phyloP scores from a whole-genome alignment of 2,888 invertebrate species.

The Pantelozetes paolii region DNA sequence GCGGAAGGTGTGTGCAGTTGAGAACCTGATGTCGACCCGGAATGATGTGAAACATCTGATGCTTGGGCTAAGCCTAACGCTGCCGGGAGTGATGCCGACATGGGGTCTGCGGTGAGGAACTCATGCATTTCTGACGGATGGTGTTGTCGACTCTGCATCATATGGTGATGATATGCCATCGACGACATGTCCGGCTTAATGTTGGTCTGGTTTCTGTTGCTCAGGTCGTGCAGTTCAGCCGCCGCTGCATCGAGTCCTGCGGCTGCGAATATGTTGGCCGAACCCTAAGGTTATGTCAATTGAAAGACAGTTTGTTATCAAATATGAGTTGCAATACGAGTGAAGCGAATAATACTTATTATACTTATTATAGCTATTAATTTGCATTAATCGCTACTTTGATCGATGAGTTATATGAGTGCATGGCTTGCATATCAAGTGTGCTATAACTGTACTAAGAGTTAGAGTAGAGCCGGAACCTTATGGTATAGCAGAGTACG shows the following conservation, averaged over 20 bases:
- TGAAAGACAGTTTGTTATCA: background rate
- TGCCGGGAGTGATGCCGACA: constrained; percentile 33
- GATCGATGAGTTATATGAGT: constrained; percentile 6
- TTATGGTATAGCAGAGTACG: background rate
- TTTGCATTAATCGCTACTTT: constrained; percentile 5
- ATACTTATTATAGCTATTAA: constrained; percentile 12
- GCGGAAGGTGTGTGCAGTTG: constrained; percentile 41
- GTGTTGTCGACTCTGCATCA: constrained; percentile 42
- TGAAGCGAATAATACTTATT: background rate
- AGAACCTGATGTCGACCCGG: background rate
- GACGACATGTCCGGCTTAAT: constrained; percentile 42
- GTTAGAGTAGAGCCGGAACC: background rate
- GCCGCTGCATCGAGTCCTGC: constrained; percentile 38
- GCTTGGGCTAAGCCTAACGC: constrained; percentile 34
- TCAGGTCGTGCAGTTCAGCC: constrained; percentile 42
- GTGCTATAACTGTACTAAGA: background rate
- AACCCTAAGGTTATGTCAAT: constrained; percentile 27
- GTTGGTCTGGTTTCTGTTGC: constrained; percentile 36
- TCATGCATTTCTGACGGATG: constrained; percentile 42
- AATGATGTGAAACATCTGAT: constrained; percentile 27
- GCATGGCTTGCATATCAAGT: constrained; percentile 26
- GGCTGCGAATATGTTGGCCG: constrained; percentile 36
- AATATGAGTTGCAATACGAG: background rate
- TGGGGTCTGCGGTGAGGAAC: constrained; percentile 38
- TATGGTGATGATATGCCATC: constrained; percentile 42